phyloP scores from a whole-genome alignment of 2,888 invertebrate genomes.

The Hololepta plana region DNA sequence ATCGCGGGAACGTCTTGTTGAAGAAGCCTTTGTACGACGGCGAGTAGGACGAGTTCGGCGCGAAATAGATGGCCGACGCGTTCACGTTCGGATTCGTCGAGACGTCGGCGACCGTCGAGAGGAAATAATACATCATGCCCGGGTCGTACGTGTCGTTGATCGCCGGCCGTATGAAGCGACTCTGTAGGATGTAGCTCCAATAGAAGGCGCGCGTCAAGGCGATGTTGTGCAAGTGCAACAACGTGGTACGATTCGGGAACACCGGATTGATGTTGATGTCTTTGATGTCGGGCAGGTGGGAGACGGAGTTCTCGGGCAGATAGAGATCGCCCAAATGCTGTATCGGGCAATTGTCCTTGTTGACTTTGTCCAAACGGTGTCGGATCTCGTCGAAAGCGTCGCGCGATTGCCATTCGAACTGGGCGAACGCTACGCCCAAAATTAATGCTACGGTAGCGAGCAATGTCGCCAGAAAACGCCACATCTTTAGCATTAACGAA shows the following conservation, averaged over 20 bases:
- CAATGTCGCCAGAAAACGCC: too few relatives aligned
- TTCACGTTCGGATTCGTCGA: constrained; percentile 83
- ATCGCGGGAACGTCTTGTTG: constrained; percentile 86
- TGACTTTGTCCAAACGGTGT: constrained; percentile 65
- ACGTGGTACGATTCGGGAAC: constrained; percentile 82
- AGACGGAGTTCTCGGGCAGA: constrained; percentile 67
- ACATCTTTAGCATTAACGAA: too few relatives aligned
- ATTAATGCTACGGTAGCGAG: too few relatives aligned
- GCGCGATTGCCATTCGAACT: constrained; percentile 81
- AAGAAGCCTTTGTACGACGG: constrained; percentile 90
- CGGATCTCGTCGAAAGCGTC: constrained; percentile 84
- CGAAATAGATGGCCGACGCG: constrained; percentile 84
- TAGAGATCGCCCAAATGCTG: constrained; percentile 70
- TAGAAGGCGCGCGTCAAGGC: constrained; percentile 92
- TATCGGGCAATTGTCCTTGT: constrained; percentile 75
- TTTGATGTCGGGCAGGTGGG: constrained; percentile 84
- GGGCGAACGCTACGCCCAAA: constrained; percentile 44
- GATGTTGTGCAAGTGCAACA: constrained; percentile 89
- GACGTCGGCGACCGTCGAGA: constrained; percentile 89
- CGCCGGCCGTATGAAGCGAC: constrained; percentile 74
- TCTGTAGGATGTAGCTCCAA: constrained; percentile 87
- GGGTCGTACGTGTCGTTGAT: constrained; percentile 90
- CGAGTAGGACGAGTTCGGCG: constrained; percentile 85
- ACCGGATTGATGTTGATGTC: constrained; percentile 88
- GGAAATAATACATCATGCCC: constrained; percentile 94